Evolutionary conservation across 1,140 invertebrate genomes (phyloP).

Genomic region (Zaprionus tsacasi): DNA sequence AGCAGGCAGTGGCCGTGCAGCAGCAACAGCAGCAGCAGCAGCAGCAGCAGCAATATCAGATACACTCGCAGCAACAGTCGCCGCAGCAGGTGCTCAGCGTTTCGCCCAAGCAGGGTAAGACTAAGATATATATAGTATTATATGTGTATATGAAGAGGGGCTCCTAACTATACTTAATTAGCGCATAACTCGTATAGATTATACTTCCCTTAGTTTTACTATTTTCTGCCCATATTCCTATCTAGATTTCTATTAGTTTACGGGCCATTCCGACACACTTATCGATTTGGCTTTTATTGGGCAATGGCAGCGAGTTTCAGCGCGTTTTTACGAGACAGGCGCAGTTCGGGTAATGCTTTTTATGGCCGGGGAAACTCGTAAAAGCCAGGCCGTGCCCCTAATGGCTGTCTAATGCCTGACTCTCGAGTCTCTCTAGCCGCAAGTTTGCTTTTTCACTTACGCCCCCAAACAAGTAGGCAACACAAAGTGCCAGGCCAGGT

Average conservation of each 20-base stretch:
- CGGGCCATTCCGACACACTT: slow-evolving; percentile 66
- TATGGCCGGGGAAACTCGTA: slow-evolving; percentile 61
- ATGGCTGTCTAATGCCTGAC: slow-evolving; percentile 71
- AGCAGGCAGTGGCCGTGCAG: slow-evolving; percentile 80
- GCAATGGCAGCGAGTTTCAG: background rate
- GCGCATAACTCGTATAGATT: slow-evolving; percentile 16
- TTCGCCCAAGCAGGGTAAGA: slow-evolving; percentile 83
- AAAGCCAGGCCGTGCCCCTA: slow-evolving; percentile 72
- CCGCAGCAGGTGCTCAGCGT: slow-evolving; percentile 80
- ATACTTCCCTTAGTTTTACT: slow-evolving; percentile 22
- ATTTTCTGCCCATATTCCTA: background rate
- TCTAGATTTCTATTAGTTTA: slow-evolving; percentile 54
- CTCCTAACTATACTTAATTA: slow-evolving; percentile 25
- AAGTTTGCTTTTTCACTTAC: slow-evolving; percentile 71
- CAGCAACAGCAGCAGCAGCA: slow-evolving; percentile 65
- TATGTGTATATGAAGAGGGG: too few species aligned
- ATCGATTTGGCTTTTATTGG: slow-evolving; percentile 74
- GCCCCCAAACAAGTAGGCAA: slow-evolving; percentile 19
- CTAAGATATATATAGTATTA: too few species aligned
- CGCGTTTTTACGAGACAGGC: slow-evolving; percentile 58
- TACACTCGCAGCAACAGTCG: slow-evolving; percentile 83
- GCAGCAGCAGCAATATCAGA: slow-evolving; percentile 74
- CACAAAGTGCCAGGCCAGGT: slow-evolving; percentile 15
- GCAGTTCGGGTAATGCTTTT: slow-evolving; percentile 72
- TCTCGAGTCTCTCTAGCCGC: background rate